These are phyloP conservation scores for Clarias batrachus DNA, from an alignment of 2,113 vertebrate genomes.

Conservation along the genomic window DNA sequence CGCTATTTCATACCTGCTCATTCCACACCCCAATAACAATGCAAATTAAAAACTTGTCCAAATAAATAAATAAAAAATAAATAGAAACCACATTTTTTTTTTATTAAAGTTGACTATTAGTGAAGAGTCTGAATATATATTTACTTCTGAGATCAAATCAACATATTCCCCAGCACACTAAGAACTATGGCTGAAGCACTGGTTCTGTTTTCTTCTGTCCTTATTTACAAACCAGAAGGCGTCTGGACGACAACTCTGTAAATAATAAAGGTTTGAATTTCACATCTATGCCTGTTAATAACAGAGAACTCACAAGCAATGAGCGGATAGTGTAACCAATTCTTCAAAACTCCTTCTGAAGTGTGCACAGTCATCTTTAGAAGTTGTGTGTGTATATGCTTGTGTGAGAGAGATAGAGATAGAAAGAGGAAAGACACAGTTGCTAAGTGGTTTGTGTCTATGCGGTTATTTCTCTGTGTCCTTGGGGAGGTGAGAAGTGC, in stretches of 20 bases:
- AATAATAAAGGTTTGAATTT: not conserved
- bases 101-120: not conserved
- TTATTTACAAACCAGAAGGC: not conserved
- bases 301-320: not conserved
- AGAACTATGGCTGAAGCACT: not conserved
- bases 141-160: not conserved
- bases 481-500: constrained; percentile 38
- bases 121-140: not conserved
- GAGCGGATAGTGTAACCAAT: not conserved
- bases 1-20: not conserved
- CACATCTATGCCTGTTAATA: not conserved
- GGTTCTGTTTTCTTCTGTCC: not conserved
- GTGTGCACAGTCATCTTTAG: constrained; percentile 14
- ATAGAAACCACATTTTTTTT: not conserved
- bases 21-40: not conserved
- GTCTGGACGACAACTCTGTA: not conserved
- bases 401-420: not conserved
- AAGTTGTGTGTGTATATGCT: constrained; percentile 5
- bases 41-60: not conserved
- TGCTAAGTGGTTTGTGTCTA: constrained; percentile 28
- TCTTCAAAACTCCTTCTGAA: constrained; percentile 23
- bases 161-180: not conserved
- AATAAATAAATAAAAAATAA: not conserved
- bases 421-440: not conserved
- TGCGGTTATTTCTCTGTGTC: constrained; percentile 31